phyloP scores from a whole-genome alignment of 2,888 invertebrate species.

The Monochamus alternatus region DNA sequence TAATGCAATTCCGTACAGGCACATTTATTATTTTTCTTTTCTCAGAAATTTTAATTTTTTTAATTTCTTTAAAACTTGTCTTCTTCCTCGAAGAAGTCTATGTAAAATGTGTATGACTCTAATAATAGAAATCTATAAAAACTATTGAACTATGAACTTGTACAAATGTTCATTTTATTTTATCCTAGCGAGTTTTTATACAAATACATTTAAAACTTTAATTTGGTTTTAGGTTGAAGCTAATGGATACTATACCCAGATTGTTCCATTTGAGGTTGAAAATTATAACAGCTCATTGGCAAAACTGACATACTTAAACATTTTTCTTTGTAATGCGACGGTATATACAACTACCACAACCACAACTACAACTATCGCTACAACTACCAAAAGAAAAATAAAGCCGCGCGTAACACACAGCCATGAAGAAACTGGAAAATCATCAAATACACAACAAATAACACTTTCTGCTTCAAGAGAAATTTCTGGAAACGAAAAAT shows the following conservation, averaged over 20 bases:
- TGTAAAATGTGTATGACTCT: too few species aligned
- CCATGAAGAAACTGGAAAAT: not conserved
- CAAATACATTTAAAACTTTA: too few species aligned
- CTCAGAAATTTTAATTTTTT: too few species aligned
- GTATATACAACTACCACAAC: constrained; percentile 4
- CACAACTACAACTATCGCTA: not conserved
- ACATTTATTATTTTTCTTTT: too few species aligned
- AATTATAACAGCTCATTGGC: not conserved
- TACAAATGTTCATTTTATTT: too few species aligned
- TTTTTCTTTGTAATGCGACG: constrained; percentile 10
- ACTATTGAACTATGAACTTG: too few species aligned
- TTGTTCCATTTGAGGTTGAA: constrained; percentile 2
- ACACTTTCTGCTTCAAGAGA: constrained; percentile 12
- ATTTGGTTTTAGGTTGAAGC: constrained; percentile 3
- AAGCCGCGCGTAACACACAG: not conserved
- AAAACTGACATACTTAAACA: not conserved
- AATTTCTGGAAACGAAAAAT: not conserved
- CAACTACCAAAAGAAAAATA: not conserved
- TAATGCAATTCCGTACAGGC: too few species aligned
- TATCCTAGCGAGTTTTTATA: too few species aligned
- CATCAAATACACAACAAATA: not conserved
- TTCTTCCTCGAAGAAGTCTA: too few species aligned
- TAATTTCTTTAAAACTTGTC: too few species aligned
- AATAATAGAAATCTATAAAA: too few species aligned
- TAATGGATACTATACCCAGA: not conserved